Percentiles rank a stretch among this genome's conserved stretches.
Conservation (phyloP, 2,113 vertebrate species). For the Brienomyrus longianalis region DNA sequence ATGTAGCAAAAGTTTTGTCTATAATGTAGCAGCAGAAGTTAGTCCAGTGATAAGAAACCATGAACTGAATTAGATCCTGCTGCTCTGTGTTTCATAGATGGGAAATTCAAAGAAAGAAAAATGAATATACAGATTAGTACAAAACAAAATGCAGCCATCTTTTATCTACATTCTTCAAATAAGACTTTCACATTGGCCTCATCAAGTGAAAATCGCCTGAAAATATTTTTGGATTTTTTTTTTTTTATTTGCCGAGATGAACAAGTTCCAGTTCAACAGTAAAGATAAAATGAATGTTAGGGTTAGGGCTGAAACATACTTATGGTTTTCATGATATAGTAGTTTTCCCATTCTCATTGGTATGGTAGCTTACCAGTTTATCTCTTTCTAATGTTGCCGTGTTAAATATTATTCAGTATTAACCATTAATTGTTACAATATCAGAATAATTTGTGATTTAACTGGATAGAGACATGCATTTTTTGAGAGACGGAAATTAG, state of each 20-base stretch:
- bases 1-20: conserved; percentile 35
- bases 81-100: background rate
- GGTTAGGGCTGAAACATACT: background rate
- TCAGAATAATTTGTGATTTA: background rate
- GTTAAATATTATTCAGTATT: background rate
- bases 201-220: background rate
- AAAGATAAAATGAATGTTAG: background rate
- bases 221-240: background rate
- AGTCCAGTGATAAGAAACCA: conserved; percentile 34
- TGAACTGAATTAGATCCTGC: background rate
- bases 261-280: background rate
- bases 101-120: background rate
- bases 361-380: background rate
- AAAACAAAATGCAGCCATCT: background rate
- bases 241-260: background rate
- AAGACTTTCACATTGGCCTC: background rate
- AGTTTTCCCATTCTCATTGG: background rate
- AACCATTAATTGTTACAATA: background rate
- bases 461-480: background rate
- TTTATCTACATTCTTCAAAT: background rate
- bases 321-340: background rate
- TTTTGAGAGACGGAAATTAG: background rate
- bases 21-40: conserved; percentile 31
- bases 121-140: background rate
- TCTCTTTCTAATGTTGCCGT: background rate